A percentile compares a stretch with the other conserved stretches of the same genome.
Evolutionary conservation across 2,113 vertebrate species (phyloP).

Genomic region (Catagonus wagneri): DNA sequence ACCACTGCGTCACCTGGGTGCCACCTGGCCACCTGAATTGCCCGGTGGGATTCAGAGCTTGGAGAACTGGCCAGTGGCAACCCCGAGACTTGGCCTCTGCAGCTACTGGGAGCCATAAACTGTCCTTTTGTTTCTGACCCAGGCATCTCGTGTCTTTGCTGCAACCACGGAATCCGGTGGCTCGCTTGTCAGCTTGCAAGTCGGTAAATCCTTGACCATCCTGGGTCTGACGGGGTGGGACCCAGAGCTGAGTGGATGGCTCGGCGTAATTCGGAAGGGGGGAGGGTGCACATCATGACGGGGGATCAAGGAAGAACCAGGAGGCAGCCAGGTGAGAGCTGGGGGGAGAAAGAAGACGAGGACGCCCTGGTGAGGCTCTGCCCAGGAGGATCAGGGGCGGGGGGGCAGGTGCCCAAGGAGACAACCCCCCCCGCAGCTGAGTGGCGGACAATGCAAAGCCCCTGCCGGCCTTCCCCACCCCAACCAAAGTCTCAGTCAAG

Average conservation of each 20-base stretch:
- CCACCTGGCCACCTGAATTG: not conserved
- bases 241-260: not conserved
- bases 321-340: too few relatives aligned
- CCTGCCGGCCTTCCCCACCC: not conserved
- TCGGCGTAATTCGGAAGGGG: accelerated
- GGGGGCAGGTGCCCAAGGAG: too few relatives aligned
- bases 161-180: accelerated
- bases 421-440: not conserved
- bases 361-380: not conserved
- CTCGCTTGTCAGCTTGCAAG: not conserved
- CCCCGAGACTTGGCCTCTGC: not conserved
- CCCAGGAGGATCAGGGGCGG: not conserved
- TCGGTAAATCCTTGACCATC: not conserved
- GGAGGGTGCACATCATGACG: accelerated
- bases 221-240: not conserved
- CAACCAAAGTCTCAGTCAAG: not conserved
- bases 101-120: accelerated
- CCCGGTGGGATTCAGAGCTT: not conserved
- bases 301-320: not conserved
- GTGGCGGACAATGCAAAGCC: not conserved
- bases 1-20: accelerated
- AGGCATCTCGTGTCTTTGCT: not conserved
- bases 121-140: not conserved
- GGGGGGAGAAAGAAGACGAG: not conserved
- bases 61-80: not conserved